phyloP scores from a whole-genome alignment of 2,888 invertebrate genomes.

The Tetranychus truncatus region DNA sequence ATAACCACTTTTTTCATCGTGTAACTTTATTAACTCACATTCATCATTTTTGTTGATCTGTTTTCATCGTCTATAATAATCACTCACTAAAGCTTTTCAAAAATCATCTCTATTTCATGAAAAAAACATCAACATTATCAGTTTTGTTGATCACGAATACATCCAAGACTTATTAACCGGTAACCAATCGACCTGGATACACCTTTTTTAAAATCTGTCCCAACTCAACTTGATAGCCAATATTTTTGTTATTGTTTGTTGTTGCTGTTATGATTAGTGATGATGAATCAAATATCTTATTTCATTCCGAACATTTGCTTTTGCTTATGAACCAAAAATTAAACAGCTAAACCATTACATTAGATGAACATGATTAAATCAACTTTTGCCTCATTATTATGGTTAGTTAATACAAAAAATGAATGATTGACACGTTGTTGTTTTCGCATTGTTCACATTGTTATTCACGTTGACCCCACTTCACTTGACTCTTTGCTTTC shows the following conservation, averaged over 20 bases:
- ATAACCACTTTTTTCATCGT: too few species aligned
- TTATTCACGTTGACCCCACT: background rate
- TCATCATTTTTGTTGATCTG: background rate
- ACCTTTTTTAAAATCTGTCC: background rate
- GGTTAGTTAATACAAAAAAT: background rate
- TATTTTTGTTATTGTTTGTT: too few species aligned
- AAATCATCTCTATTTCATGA: background rate
- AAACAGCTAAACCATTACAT: too few species aligned
- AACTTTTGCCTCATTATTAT: background rate
- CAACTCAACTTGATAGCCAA: background rate
- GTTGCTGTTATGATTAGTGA: too few species aligned
- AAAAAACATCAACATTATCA: background rate
- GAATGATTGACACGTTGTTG: background rate
- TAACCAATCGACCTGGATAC: slow-evolving; percentile 1
- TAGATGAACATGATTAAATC: too few species aligned
- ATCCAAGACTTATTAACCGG: background rate
- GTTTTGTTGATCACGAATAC: background rate
- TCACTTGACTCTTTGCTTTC: background rate
- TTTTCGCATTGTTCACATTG: background rate
- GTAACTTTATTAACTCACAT: background rate
- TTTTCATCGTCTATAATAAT: background rate
- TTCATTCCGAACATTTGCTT: too few species aligned
- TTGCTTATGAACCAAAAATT: too few species aligned
- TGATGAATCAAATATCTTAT: too few species aligned
- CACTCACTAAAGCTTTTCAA: background rate